Evolutionary conservation across 2,113 vertebrate species (phyloP), one percentile per base, ranked within the genome.

Genomic region (Poeciliopsis prolifica): DNA sequence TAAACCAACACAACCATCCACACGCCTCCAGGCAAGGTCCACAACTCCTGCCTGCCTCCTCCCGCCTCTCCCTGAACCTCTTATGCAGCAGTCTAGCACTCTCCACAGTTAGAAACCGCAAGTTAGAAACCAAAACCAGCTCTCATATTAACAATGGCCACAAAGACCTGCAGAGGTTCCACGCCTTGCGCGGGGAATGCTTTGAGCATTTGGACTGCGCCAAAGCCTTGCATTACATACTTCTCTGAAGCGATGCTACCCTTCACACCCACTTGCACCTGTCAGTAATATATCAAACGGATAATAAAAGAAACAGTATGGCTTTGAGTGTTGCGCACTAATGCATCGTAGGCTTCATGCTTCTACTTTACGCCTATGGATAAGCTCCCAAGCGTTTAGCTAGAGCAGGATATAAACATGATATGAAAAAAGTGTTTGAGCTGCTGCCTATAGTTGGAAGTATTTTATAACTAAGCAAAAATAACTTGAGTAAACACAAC

Each of bases 1-100:
- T 94, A 91, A 93, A 94, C 84, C 89, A 92, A 90, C 86, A 91
- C 85, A 93, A 83, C 87, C 89, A 87, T 90, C 89, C 91, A 87
- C 81, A 71, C 79, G 88, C 89, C 93, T 87, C 66, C 72, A 87
- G 91, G 90, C 89, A 80, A 85, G 84, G 87, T 91, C 86, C 89
- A 64, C 84, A 89, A 90, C 89, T 87, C 51, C 74, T 33, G 82
- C 70, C 78, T 66, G 30, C 74, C 80, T 83, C 81, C 82, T 86
- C 74, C 75, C 74, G 29, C 87, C 76, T 72, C 77, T 78, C 72
- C 37, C 67, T 61, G 37, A 37, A 71, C 72, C 74, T 84, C 76
- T 73, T 30, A 67, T 83, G 70, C 67, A 61, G 66, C 74, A 70
- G 30, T 75, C 72, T 54, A 64, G 77, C 35, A 72, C 66, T 75